A percentile compares a stretch with the other conserved stretches of the same genome.
Evolutionary conservation across 2,113 vertebrate species (phyloP).

Genomic region (Numenius arquata): DNA sequence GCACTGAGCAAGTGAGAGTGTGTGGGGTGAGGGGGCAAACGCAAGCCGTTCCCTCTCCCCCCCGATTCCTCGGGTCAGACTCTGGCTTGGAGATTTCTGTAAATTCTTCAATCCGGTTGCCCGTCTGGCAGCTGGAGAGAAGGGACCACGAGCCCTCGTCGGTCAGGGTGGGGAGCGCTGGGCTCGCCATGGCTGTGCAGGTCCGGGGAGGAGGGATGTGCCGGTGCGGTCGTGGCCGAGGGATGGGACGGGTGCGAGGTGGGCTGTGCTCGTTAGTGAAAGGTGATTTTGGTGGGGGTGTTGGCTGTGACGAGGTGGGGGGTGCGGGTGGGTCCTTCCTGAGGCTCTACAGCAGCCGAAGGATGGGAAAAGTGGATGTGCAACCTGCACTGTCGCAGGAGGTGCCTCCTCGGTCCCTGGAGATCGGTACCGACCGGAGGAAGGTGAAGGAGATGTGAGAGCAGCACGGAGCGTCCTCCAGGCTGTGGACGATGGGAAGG

Average conservation of each 20-base stretch:
- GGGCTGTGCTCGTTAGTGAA: not conserved
- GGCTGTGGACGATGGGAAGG: not conserved
- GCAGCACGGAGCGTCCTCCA: not conserved
- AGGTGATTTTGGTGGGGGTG: not conserved
- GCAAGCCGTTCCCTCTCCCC: not conserved
- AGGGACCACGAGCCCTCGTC: accelerated
- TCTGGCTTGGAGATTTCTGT: not conserved
- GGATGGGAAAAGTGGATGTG: not conserved
- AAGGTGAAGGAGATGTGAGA: not conserved
- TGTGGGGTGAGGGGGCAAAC: not conserved
- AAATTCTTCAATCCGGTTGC: not conserved
- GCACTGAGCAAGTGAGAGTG: not conserved
- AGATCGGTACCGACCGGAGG: accelerated
- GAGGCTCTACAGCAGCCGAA: not conserved
- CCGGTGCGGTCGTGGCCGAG: accelerated
- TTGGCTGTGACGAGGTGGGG: not conserved
- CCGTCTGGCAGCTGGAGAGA: not conserved
- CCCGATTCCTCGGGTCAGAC: not conserved
- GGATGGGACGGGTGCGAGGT: accelerated
- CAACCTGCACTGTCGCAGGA: not conserved
- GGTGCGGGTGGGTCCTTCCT: not conserved
- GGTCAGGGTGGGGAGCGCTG: accelerated
- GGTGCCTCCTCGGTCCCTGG: not conserved
- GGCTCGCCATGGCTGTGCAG: not conserved
- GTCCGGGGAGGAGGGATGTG: not conserved